Evolutionary conservation across 2,888 invertebrate genomes (phyloP).

Genomic region (Pristionchus arcanus): DNA sequence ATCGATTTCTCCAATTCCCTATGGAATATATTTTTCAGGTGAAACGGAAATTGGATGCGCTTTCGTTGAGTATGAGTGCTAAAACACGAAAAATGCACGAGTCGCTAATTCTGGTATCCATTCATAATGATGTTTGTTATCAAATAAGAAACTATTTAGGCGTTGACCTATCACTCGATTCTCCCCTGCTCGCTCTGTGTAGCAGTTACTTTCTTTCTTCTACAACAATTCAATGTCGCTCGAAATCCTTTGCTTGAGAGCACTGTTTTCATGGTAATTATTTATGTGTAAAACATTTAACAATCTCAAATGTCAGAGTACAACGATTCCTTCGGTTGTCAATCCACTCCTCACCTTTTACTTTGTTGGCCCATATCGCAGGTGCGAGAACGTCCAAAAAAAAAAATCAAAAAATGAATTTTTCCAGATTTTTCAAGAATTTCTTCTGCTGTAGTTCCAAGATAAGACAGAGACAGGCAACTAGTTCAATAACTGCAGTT

Average conservation of each 20-base stretch:
- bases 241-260: slow-evolving; percentile 1
- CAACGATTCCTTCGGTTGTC: slow-evolving; percentile 26
- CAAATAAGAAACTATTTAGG: background rate
- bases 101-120: background rate
- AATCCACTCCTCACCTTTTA: slow-evolving; percentile 22
- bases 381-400: background rate
- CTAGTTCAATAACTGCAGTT: background rate
- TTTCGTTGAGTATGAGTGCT: background rate
- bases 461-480: background rate
- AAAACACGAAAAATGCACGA: slow-evolving; percentile 4
- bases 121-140: too few relatives aligned
- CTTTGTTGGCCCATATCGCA: slow-evolving; percentile 32
- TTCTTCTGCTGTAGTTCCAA: background rate
- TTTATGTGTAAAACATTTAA: background rate
- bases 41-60: background rate
- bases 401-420: background rate
- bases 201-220: slow-evolving; percentile 26
- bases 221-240: slow-evolving; percentile 32
- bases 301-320: background rate
- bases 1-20: too few relatives aligned
- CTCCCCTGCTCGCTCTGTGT: background rate
- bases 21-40: background rate
- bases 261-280: slow-evolving; percentile 10
- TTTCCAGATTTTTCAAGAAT: background rate
- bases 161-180: background rate